A percentile compares a stretch with the other conserved stretches of the same genome.
Evolutionary conservation across 2,888 invertebrate species (phyloP).

Genomic region (Eupithecia subumbrata): DNA sequence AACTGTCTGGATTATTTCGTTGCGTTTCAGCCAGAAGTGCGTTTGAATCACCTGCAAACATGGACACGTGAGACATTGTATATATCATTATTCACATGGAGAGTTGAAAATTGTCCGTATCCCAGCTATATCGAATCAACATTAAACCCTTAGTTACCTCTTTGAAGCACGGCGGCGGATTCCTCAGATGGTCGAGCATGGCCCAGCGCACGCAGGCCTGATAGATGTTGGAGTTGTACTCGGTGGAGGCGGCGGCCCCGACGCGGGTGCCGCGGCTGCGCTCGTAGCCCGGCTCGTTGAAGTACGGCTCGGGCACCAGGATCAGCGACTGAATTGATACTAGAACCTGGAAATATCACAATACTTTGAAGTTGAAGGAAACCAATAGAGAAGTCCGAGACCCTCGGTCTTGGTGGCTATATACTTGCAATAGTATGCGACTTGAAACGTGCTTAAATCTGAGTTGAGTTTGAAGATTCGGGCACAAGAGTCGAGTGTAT

Average conservation of each 20-base stretch:
- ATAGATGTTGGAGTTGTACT: constrained; percentile 97
- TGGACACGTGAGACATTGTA: not conserved
- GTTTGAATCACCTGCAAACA: constrained; percentile 91
- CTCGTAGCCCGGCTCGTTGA: constrained; percentile 98
- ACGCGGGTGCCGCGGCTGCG: constrained; percentile 94
- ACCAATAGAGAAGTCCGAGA: not conserved
- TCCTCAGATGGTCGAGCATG: constrained; percentile 96
- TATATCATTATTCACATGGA: no score
- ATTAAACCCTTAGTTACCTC: constrained; percentile 83
- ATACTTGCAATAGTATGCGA: not conserved
- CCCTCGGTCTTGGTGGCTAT: not conserved
- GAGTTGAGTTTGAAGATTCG: no score
- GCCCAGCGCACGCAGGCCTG: constrained; percentile 98
- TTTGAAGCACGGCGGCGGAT: constrained; percentile 95
- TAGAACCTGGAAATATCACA: constrained; percentile 86
- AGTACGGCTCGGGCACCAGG: constrained; percentile 96
- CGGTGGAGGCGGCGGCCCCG: constrained; percentile 94
- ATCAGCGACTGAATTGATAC: constrained; percentile 97
- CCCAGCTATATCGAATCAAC: not conserved
- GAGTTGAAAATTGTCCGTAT: no score
- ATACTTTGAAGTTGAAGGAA: not conserved
- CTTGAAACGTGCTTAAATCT: not conserved
- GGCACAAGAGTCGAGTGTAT: not conserved
- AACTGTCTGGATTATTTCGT: constrained; percentile 94
- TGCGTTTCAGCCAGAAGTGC: constrained; percentile 97